Base-by-base conservation (phyloP, 2,888 invertebrate species). In the Scaptomyza reducta region DNA sequence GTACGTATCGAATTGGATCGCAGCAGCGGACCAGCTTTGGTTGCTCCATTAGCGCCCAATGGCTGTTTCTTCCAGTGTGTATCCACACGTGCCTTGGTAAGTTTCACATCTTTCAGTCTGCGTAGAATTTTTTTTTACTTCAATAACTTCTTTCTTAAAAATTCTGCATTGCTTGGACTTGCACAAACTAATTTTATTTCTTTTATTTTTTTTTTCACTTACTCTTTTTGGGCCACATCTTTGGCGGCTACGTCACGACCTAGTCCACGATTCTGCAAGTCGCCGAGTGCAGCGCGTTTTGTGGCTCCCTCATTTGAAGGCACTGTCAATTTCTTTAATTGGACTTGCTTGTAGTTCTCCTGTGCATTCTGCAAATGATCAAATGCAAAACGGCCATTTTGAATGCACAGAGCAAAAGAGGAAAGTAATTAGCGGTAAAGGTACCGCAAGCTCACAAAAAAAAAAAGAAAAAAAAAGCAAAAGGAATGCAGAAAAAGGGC, bases 231-330 rank as follows among this genome's bases (percentile, higher is more conserved):
- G 0, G 77, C 83, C 9, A 70, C 88, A 56, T 91, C 90, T 47
- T 88, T 89, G 29, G 72, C 71, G 41, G 78, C 66, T 1, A 80
- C 69, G 29, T 74, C 79, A 16, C 88, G 90, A 6, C 90, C 89
- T 6, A 90, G 63, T 14, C 92, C 93, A 64, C 92, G 92, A 80
- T 93, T 93, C 27, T 93, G 92, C 51, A 93, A 89, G 79, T 93
- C 93, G 5, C 93, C 93, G 38, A 93, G 85, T 14, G 92, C 93
- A 22, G 93, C 90, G 70, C 93, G 89, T 70, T 90, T 91, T 42
- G 87, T 77, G 72, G 70, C 74, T 40, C 70, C 88, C 64, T 82
- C 87, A 50, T 82, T 83, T 22, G 85, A 74, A 68, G 86, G 77
- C 57, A 77, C 78, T 61, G 78, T 85, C 61, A 90, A 50, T 77